Conservation (phyloP, 2,113 vertebrate genomes). For the Rynchops niger region DNA sequence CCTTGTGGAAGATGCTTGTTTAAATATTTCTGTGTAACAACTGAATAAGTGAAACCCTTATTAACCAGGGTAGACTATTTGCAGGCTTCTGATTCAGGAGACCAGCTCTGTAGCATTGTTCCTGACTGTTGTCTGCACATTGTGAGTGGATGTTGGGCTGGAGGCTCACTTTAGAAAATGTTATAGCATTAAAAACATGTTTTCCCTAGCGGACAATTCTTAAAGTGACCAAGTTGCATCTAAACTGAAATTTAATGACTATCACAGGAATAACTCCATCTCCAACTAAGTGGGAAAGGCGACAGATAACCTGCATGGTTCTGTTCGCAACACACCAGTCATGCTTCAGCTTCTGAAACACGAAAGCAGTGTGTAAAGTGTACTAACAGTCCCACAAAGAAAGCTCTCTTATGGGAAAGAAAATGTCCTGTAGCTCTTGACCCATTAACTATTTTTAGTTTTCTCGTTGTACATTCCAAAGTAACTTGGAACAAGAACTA, state of each 20-base stretch:
- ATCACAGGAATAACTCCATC: not conserved
- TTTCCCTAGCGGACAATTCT: not conserved
- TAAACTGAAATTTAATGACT: not conserved
- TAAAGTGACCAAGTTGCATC: not conserved
- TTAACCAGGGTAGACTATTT: not conserved
- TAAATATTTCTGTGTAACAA: not conserved
- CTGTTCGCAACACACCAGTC: not conserved
- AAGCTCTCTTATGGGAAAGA: not conserved
- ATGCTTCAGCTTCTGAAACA: not conserved
- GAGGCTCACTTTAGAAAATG: not conserved
- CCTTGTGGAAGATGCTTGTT: not conserved
- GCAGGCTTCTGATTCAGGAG: not conserved
- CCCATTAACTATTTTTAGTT: conserved; percentile 19
- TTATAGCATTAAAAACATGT: not conserved
- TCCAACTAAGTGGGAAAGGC: not conserved
- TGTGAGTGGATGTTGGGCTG: not conserved
- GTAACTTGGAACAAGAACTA: not conserved
- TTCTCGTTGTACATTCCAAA: not conserved
- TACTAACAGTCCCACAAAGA: not conserved
- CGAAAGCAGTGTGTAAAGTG: not conserved
- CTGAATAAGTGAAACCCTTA: not conserved
- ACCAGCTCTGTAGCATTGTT: not conserved
- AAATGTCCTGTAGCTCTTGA: not conserved
- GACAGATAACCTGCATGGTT: not conserved
- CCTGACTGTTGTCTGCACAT: not conserved